Base-by-base conservation (phyloP, 2,888 invertebrate genomes). In the Scaptomyza cyrtandrae region DNA sequence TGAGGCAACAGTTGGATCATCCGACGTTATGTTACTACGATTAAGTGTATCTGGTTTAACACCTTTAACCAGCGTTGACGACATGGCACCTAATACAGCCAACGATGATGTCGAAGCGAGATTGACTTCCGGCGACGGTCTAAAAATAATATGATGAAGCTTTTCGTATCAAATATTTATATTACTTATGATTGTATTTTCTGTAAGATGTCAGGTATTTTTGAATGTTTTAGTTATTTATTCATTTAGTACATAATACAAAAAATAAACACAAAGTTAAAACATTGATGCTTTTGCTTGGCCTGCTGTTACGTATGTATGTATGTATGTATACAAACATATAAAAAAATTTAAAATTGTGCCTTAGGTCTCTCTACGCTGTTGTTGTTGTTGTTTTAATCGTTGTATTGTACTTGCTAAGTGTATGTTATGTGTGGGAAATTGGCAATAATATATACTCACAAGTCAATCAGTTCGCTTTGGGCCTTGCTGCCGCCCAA, bases 401-500 rank as follows among this genome's bases (percentile, higher is more conserved):
- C 13, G n/a, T 7, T 24, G 24, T 24, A 24, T 24, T 24, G 24
- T 24, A 24, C 24, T 48, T 4, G n/a, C 27, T 33, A n/a, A n/a
- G 2, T 19, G 19, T 19, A 6, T 46, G 31, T 46, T 9, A 55
- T 9, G 5, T 35, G 11, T 35, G 11, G 31, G 33, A n/a, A 55
- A 31, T 43, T 56, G 33, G 44, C 29, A 45, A 19, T 56, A 19
- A 1, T 13, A 13, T 49, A 62, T 79, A 91, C 91, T 91, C 90
- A 91, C 91, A 90, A 76, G 61, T 89, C 75, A 63, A 91, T 71
- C 39, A 91, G 77, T 60, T 89, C 85, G 71, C 56, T 80, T 68
- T 92, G 92, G 33, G 88, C 80, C 67, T 79, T 90, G 61, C 85
- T 88, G 74, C 92, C 92, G 69, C 92, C 92, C 64, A 92, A 75